phyloP scores from a whole-genome alignment of 1,140 invertebrate genomes.

The Macrostomum lignano region DNA sequence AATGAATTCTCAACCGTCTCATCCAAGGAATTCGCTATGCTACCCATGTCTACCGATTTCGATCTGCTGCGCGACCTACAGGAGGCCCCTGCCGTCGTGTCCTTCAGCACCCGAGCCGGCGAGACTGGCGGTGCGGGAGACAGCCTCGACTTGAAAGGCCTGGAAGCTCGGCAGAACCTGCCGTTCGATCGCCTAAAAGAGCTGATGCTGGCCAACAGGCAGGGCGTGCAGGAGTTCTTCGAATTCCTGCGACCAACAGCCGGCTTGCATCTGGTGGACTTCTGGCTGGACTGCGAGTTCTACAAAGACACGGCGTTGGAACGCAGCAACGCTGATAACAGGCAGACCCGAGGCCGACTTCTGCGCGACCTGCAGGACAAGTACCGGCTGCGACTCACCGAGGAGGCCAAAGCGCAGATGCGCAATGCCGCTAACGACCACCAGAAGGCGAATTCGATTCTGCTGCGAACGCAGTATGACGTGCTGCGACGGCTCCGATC shows the following conservation, averaged over 20 bases:
- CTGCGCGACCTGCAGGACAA: conserved; percentile 25
- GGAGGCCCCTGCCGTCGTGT: too few relatives aligned
- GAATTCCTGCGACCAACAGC: conserved; percentile 18
- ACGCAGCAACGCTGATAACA: conserved; percentile 15
- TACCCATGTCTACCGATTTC: too few relatives aligned
- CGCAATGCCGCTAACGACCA: conserved; percentile 13
- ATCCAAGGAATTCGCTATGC: too few relatives aligned
- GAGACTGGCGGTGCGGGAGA: too few relatives aligned
- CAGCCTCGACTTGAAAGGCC: too few relatives aligned
- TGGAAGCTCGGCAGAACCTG: too few relatives aligned
- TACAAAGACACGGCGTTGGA: conserved; percentile 24
- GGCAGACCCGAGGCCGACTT: conserved; percentile 15
- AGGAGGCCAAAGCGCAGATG: conserved; percentile 18
- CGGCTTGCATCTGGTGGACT: conserved; percentile 18
- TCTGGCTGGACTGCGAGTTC: conserved; percentile 27
- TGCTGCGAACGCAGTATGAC: conserved; percentile 26
- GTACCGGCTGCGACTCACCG: conserved; percentile 20
- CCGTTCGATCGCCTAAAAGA: neutral
- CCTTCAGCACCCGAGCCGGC: too few relatives aligned
- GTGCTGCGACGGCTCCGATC: conserved; percentile 20
- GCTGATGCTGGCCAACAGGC: too few relatives aligned
- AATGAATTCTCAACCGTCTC: too few relatives aligned
- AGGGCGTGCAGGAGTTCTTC: conserved; percentile 19
- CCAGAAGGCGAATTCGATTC: conserved; percentile 21
- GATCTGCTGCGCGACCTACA: too few relatives aligned